A percentile compares a stretch with the other conserved stretches of the same genome.
phyloP scores from a whole-genome alignment of 2,113 vertebrate species.

The Microtus oregoni region DNA sequence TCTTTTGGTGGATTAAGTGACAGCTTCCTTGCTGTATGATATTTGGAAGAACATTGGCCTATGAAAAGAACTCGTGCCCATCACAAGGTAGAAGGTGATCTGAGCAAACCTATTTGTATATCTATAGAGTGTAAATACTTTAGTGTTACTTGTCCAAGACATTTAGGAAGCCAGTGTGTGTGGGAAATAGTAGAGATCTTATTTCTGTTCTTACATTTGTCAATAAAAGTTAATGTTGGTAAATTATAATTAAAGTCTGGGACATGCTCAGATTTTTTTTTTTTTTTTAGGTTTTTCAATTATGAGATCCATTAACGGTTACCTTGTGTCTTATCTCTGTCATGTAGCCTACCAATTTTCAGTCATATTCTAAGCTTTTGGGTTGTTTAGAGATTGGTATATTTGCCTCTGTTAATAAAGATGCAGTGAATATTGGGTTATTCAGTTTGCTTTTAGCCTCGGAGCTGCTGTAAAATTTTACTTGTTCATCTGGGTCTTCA shows the following conservation, averaged over 20 bases:
- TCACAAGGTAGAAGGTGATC: neutral
- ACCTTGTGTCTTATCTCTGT: neutral
- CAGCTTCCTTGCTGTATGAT: neutral
- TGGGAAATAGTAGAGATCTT: neutral
- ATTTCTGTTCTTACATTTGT: neutral
- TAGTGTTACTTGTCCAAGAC: neutral
- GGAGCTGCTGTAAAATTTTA: neutral
- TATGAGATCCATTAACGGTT: neutral
- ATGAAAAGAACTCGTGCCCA: neutral
- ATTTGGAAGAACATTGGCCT: neutral
- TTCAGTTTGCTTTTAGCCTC: neutral
- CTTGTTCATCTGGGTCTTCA: neutral
- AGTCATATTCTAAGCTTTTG: slow-evolving; percentile 36
- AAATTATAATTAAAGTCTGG: slow-evolving; percentile 5
- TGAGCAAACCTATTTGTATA: neutral
- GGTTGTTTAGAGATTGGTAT: slow-evolving; percentile 29
- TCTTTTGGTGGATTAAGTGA: slow-evolving; percentile 2
- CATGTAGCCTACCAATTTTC: neutral
- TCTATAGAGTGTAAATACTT: neutral
- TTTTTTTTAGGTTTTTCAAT: neutral
- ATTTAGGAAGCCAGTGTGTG: neutral
- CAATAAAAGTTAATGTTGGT: slow-evolving; percentile 4
- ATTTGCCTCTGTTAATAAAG: neutral
- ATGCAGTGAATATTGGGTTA: neutral
- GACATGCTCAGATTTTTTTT: slow-evolving; percentile 16